Percentiles rank a stretch among this genome's conserved stretches.
Conservation (phyloP, 2,113 vertebrate species). For the Beaufortia kweichowensis region DNA sequence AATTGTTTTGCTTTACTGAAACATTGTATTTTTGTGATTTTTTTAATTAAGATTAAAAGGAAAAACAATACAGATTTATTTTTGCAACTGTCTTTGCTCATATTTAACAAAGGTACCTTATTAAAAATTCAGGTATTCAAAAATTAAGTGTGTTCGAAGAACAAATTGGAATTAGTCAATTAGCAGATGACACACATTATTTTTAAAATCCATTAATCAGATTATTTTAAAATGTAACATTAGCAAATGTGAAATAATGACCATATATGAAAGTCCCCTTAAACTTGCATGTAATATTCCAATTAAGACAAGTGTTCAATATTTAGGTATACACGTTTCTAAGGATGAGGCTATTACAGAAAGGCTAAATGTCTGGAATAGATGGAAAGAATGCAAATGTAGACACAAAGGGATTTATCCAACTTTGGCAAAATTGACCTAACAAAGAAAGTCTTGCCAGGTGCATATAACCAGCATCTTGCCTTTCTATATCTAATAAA, state of each 20-base stretch:
- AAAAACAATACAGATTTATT: too few relatives aligned
- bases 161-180: too few relatives aligned
- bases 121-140: too few relatives aligned
- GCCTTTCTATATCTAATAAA: neutral
- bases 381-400: neutral
- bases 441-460: neutral
- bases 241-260: neutral
- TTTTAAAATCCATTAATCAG: neutral
- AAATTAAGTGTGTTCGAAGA: too few relatives aligned
- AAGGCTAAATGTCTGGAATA: neutral
- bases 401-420: neutral
- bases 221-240: neutral
- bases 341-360: neutral
- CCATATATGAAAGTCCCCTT: neutral
- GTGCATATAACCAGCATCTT: neutral
- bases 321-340: neutral
- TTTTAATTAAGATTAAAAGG: too few relatives aligned
- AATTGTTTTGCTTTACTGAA: too few relatives aligned
- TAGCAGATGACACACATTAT: neutral
- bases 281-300: too few relatives aligned
- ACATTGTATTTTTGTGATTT: too few relatives aligned
- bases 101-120: too few relatives aligned
- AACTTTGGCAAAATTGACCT: neutral
- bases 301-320: too few relatives aligned
- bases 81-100: too few relatives aligned